Evolutionary conservation across 2,113 vertebrate genomes (phyloP).

Genomic region (Tinamus guttatus): DNA sequence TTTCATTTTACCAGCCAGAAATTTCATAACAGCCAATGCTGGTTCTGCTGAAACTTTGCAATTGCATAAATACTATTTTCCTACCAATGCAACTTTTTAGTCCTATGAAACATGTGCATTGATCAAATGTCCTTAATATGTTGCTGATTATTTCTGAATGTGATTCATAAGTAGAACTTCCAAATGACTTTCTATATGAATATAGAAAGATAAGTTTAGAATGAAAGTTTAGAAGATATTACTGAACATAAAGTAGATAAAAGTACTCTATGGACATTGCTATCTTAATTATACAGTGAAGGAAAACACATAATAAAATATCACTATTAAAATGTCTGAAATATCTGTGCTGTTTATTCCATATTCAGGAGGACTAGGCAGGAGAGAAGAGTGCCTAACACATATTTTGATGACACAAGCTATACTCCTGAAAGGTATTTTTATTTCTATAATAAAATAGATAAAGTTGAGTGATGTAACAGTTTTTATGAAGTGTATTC

Average conservation of each 20-base stretch:
- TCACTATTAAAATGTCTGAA: slow-evolving; percentile 45
- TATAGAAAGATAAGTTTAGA: neutral
- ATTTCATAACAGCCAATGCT: neutral
- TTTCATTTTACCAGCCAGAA: neutral
- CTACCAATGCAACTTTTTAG: neutral
- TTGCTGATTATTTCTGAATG: neutral
- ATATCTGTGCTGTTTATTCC: slow-evolving; percentile 73
- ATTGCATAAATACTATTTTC: neutral
- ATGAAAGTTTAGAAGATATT: neutral
- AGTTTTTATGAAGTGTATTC: neutral
- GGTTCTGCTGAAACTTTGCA: neutral
- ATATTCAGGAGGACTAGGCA: slow-evolving; percentile 81
- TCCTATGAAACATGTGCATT: neutral
- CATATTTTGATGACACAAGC: slow-evolving; percentile 78
- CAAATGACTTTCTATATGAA: neutral
- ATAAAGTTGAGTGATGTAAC: slow-evolving; percentile 2
- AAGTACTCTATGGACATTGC: neutral
- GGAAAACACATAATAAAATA: neutral
- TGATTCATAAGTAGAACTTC: neutral
- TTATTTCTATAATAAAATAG: slow-evolving; percentile 59
- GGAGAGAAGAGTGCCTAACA: slow-evolving; percentile 83
- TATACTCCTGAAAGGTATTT: slow-evolving; percentile 86
- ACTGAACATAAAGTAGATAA: neutral
- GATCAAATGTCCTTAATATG: neutral
- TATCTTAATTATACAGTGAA: neutral